Percentiles rank a stretch among this genome's conserved stretches.
phyloP scores from a whole-genome alignment of 2,113 vertebrate genomes.

The Barbus barbus region DNA sequence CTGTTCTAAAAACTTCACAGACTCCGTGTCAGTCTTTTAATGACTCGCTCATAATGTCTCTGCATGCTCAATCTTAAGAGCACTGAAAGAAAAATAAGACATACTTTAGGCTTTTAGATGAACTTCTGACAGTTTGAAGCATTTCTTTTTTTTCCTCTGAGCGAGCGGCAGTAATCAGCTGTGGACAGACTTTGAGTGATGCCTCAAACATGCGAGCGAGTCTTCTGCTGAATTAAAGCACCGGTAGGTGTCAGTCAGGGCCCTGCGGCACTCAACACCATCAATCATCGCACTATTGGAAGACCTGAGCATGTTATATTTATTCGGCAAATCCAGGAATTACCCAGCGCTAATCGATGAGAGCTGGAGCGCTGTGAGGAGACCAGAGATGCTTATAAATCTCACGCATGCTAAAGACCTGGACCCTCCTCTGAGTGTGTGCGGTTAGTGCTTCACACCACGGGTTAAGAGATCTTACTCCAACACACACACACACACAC shows the following conservation, averaged over 20 bases:
- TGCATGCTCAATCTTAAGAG: background rate
- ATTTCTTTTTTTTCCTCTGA: too few species aligned
- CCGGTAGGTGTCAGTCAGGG: conserved; percentile 20
- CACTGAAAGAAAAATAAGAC: background rate
- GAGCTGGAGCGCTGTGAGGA: conserved; percentile 24
- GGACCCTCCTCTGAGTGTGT: background rate
- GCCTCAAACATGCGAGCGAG: background rate
- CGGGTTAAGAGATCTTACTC: background rate
- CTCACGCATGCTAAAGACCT: conserved; percentile 39
- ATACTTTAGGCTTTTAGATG: background rate
- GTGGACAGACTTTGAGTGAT: background rate
- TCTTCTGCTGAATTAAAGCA: conserved; percentile 11
- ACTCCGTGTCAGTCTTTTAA: background rate
- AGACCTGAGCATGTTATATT: conserved; percentile 71
- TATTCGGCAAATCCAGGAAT: conserved; percentile 68
- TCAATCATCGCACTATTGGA: conserved; percentile 63
- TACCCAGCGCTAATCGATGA: conserved; percentile 68
- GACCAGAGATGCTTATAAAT: conserved; percentile 55
- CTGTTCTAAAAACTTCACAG: background rate
- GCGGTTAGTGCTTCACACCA: background rate
- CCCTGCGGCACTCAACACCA: conserved; percentile 50
- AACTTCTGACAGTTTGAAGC: background rate
- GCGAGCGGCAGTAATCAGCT: conserved; percentile 30
- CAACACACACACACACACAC: too few species aligned
- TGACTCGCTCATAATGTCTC: background rate